These are phyloP conservation scores for Siderastrea siderea DNA, from an alignment of 92 coral and sea anemone genomes.

Conservation along the genomic window DNA sequence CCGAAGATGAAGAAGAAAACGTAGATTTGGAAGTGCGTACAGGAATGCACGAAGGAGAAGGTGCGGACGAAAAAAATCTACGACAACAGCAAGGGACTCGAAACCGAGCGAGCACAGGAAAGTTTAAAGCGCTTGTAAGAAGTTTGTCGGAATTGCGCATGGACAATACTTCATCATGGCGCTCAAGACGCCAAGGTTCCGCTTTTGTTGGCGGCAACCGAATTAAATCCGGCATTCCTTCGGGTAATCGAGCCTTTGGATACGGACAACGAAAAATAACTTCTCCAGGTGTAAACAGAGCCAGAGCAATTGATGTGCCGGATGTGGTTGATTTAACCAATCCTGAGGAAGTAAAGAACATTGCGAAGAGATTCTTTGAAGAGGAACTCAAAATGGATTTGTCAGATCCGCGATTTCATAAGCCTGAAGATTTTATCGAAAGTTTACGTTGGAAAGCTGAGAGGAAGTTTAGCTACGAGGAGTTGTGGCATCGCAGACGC, in stretches of 20 bases:
- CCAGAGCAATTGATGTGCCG: slow-evolving; percentile 4
- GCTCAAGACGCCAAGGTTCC: slow-evolving; percentile 22
- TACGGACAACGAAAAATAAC: slow-evolving; percentile 45
- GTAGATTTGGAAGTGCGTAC: slow-evolving; percentile 4
- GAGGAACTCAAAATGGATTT: slow-evolving; percentile 41
- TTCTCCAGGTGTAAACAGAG: slow-evolving; percentile 32
- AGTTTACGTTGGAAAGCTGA: slow-evolving; percentile 27
- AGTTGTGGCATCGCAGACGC: slow-evolving; percentile 30
- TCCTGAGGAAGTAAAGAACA: slow-evolving; percentile 34
- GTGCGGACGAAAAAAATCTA: slow-evolving; percentile 6
- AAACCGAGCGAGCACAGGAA: background rate
- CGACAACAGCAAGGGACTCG: background rate
- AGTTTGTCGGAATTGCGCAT: slow-evolving; percentile 14
- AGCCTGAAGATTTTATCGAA: slow-evolving; percentile 17
- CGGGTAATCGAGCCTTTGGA: slow-evolving; percentile 26
- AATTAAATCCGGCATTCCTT: slow-evolving; percentile 16
- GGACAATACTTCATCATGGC: slow-evolving; percentile 6
- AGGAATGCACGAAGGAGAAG: slow-evolving; percentile 1
- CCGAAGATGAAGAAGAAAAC: slow-evolving; percentile 18
- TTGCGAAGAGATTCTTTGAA: slow-evolving; percentile 35
- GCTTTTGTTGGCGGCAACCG: slow-evolving; percentile 31
- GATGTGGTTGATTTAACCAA: slow-evolving; percentile 38
- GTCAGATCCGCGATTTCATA: slow-evolving; percentile 20
- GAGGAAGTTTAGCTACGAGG: slow-evolving; percentile 14
- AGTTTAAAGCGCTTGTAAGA: background rate